Conservation (phyloP, 2,888 invertebrate species). For the Acanthopleura granulata region DNA sequence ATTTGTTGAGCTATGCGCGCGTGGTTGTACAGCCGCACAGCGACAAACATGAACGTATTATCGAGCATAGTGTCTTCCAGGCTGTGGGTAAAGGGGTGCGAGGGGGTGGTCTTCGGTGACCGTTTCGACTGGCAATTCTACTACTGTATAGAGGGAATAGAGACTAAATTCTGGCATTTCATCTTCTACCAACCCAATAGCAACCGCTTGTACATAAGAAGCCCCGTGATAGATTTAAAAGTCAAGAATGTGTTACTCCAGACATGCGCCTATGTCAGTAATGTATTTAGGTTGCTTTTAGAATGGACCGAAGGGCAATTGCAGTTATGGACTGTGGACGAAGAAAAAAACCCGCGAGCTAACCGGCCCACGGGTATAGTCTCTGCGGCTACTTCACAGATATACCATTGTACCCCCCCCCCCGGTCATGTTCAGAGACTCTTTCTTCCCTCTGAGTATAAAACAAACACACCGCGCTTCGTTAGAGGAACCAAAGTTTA, state of each 20-base stretch:
- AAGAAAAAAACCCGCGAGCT: neutral
- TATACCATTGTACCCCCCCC: neutral
- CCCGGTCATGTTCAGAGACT: conserved; percentile 3
- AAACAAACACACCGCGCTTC: neutral
- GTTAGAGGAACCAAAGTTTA: neutral
- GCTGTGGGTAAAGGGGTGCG: neutral
- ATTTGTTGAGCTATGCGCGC: no score
- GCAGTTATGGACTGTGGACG: no score
- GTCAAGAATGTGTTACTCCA: neutral
- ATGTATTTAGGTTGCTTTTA: no score
- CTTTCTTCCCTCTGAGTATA: neutral
- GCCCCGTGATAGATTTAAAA: neutral
- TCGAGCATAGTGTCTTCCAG: neutral
- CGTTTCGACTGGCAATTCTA: neutral
- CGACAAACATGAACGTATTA: no score
- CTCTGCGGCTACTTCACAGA: neutral
- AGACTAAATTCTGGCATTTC: no score
- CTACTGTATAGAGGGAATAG: no score
- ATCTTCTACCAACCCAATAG: no score
- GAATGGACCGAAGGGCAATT: no score
- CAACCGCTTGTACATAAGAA: no score
- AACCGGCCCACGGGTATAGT: neutral
- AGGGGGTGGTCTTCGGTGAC: neutral
- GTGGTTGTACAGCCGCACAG: no score
- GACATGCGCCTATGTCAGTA: neutral